Conservation (phyloP, 2,888 invertebrate species). For the Merodon equestris region DNA sequence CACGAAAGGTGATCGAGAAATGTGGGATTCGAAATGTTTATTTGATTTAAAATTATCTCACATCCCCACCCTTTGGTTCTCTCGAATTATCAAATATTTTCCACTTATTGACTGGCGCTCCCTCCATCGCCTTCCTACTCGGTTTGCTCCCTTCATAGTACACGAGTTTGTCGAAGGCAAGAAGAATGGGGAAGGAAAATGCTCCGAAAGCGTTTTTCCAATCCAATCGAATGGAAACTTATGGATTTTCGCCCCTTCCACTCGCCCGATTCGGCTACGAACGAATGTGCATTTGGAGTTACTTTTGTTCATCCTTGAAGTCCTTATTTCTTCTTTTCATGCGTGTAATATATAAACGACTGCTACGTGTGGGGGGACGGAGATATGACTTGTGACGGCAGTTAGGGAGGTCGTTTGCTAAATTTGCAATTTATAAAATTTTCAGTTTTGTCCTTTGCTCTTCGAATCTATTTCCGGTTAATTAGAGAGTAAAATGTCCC, state of each 20-base stretch:
- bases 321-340: neutral
- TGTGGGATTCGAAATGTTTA: neutral
- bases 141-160: constrained; percentile 12
- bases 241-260: constrained; percentile 36
- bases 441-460: constrained; percentile 20
- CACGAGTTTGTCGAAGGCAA: neutral
- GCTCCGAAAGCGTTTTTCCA: constrained; percentile 22
- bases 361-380: constrained; percentile 2
- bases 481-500: constrained; percentile 41
- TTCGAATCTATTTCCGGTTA: constrained; percentile 48
- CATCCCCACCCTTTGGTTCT: constrained; percentile 17
- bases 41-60: constrained; percentile 19
- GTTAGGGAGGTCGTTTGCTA: too few species aligned
- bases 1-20: too few species aligned
- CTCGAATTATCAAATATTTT: constrained; percentile 48
- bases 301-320: too few species aligned
- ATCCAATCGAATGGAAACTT: constrained; percentile 47
- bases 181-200: neutral
- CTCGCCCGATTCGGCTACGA: too few species aligned
- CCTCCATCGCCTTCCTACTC: neutral
- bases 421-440: constrained; percentile 29
- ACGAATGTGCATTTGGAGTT: constrained; percentile 3
- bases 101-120: constrained; percentile 54
- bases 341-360: neutral
- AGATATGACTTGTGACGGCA: too few species aligned